phyloP scores from a whole-genome alignment of 2,888 invertebrate genomes.

The Athrips mouffetella region DNA sequence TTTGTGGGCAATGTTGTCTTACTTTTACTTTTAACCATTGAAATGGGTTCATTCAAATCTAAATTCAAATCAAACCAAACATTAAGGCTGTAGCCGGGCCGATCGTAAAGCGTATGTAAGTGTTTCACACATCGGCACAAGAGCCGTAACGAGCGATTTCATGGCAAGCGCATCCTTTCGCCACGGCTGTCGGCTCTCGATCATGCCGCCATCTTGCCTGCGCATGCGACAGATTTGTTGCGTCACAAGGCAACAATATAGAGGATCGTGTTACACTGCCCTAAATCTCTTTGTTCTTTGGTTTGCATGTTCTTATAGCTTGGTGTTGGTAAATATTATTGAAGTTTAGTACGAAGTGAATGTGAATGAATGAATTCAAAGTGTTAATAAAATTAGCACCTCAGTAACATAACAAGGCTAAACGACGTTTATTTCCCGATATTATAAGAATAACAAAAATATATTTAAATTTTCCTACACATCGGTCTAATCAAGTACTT shows the following conservation, averaged over 20 bases:
- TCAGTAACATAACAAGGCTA: too few species aligned
- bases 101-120: slow-evolving; percentile 26
- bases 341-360: slow-evolving; percentile 9
- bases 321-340: slow-evolving; percentile 39
- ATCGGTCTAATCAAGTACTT: too few species aligned
- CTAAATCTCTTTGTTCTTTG: slow-evolving; percentile 65
- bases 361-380: background rate
- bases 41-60: slow-evolving; percentile 1
- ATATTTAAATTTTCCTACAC: too few species aligned
- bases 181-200: slow-evolving; percentile 65
- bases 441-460: too few species aligned
- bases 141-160: slow-evolving; percentile 66
- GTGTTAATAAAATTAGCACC: background rate
- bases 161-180: slow-evolving; percentile 73
- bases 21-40: slow-evolving; percentile 11
- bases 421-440: too few species aligned
- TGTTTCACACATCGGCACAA: slow-evolving; percentile 28
- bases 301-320: slow-evolving; percentile 48
- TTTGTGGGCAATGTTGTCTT: background rate
- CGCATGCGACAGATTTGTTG: slow-evolving; percentile 64
- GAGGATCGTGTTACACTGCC: slow-evolving; percentile 71
- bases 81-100: slow-evolving; percentile 25
- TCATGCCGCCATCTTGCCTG: slow-evolving; percentile 54
- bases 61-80: slow-evolving; percentile 27
- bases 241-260: slow-evolving; percentile 60